phyloP scores from a whole-genome alignment of 2,113 vertebrate species.

The Crotalus helleri region DNA sequence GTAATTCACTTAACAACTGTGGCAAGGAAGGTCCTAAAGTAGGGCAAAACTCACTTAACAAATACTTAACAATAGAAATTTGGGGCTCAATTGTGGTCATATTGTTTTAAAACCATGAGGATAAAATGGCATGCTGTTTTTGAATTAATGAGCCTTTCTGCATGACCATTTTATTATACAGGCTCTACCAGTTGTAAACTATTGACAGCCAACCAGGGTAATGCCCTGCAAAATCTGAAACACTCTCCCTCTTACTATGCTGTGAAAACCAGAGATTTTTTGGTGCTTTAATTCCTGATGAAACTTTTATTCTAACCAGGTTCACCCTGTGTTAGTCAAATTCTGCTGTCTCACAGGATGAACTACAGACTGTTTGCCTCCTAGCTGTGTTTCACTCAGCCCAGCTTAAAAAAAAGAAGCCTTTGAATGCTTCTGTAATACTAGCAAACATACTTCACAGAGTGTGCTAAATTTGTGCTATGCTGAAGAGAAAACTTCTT shows the following conservation, averaged over 20 bases:
- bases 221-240: neutral
- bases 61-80: too few relatives aligned
- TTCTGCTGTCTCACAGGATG: neutral
- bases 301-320: neutral
- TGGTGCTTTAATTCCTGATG: neutral
- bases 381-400: neutral
- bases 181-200: neutral
- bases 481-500: neutral
- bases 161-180: neutral
- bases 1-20: too few relatives aligned
- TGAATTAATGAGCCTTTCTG: neutral
- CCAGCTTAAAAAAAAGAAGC: neutral
- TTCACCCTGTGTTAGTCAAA: neutral
- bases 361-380: neutral
- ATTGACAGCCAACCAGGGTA: neutral
- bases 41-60: too few relatives aligned
- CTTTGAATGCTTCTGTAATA: neutral
- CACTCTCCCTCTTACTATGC: neutral
- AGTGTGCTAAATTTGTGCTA: neutral
- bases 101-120: accelerated
- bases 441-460: neutral
- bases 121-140: neutral
- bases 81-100: too few relatives aligned
- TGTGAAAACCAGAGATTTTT: neutral
- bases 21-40: too few relatives aligned